Evolutionary conservation across 2,797 vertebrate species (phyloP).

Genomic region (Peromyscus attwateri): DNA sequence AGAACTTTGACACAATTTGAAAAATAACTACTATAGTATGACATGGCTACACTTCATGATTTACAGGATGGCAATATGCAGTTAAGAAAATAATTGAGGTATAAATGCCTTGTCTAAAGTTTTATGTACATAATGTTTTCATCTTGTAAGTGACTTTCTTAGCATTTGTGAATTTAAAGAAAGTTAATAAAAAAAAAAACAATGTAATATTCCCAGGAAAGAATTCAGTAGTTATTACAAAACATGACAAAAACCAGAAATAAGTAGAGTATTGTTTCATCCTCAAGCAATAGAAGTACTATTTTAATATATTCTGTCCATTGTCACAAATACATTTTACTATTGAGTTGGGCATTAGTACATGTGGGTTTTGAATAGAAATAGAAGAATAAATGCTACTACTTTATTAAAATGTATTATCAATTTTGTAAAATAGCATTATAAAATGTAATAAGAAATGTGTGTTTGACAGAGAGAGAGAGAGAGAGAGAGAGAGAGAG

Average conservation of each 20-base stretch:
- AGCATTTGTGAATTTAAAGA: constrained; percentile 8
- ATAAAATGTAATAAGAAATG: neutral
- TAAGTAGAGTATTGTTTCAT: neutral
- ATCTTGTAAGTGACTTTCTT: neutral
- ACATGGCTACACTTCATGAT: neutral
- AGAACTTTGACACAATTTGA: neutral
- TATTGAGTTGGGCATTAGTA: neutral
- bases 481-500: neutral
- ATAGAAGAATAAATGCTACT: neutral
- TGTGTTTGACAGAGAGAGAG: neutral
- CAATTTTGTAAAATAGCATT: neutral
- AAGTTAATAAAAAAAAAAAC: neutral
- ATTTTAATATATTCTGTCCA: neutral
- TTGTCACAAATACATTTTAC: neutral
- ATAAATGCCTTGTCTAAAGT: neutral
- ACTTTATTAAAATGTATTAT: neutral
- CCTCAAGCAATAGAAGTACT: neutral
- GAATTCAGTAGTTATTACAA: neutral
- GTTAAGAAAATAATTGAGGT: neutral
- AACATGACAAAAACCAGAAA: neutral
- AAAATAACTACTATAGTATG: neutral
- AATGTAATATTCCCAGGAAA: neutral
- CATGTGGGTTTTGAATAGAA: neutral
- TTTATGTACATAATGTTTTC: neutral
- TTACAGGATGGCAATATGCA: neutral